Evolutionary conservation across 2,113 vertebrate genomes (phyloP).

Genomic region (Phalacrocorax pelagicus): DNA sequence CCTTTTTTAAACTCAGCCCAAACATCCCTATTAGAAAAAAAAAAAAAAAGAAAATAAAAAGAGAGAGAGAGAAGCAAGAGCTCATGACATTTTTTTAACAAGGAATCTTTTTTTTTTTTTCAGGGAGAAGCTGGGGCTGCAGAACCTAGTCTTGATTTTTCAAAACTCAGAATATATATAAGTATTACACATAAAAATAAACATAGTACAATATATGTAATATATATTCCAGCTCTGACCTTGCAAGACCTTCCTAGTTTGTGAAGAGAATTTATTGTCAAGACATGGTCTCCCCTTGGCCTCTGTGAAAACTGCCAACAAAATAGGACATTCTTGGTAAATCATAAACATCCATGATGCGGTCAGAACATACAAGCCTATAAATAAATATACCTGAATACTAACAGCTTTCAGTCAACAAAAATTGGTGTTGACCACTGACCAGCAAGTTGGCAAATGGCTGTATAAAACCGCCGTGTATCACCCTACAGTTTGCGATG

Average conservation of each 20-base stretch:
- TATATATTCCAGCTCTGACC: neutral
- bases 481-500: neutral
- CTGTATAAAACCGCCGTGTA: neutral
- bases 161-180: neutral
- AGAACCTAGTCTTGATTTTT: neutral
- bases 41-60: neutral
- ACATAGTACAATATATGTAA: neutral
- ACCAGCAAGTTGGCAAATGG: neutral
- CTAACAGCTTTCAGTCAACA: neutral
- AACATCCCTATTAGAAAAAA: neutral
- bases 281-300: slow-evolving; percentile 6
- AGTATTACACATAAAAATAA: neutral
- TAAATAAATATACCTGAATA: slow-evolving; percentile 12
- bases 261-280: slow-evolving; percentile 8
- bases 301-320: neutral
- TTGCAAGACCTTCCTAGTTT: neutral
- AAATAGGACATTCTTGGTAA: neutral
- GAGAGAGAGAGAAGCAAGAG: neutral
- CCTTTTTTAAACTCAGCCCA: slow-evolving; percentile 30
- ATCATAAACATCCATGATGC: neutral
- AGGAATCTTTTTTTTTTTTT: neutral
- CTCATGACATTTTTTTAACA: neutral
- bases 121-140: neutral
- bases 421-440: neutral
- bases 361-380: neutral